Evolutionary conservation across 2,888 invertebrate species (phyloP), one percentile per base, ranked within the genome.

Genomic region (Neoitamus cyanurus): DNA sequence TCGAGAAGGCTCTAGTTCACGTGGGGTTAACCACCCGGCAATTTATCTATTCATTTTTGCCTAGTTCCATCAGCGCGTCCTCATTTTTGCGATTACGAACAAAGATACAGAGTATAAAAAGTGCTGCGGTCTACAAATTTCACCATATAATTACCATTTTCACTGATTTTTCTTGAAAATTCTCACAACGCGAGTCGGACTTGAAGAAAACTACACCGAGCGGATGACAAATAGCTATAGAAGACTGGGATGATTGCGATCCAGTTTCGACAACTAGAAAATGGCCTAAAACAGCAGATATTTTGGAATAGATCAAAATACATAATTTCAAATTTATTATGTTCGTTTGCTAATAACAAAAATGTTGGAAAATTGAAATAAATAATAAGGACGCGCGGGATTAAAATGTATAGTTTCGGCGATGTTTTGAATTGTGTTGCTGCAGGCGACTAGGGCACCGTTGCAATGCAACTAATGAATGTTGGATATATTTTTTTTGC

Each of bases 21-120:
- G 75, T 75, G 75, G 75, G 75, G 75, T 75, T 75, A 75, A 28
- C 42, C 75, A 75, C 15, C 75, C 75, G 75, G 75, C 75, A 20
- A 20, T 15, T 42, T 34, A 20, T 25, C 7, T 42, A 15, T n/a
- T 9, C 58, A 6, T 58, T 58, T 58, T 58, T 0, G 9, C 4
- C 9, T 20, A 58, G 20, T 20, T 15, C 20, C 58, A 20, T 7
- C 1, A 7, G 9, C 9, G 25, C 15, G 9, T 7, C 1, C 20
- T 7, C 3, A 5, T 7, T 3, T 20, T 1, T 9, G 20, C 11
- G 1, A 42, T n/a, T 20, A 7, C 2, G 9, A 15, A 58, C 15
- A 20, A 6, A 9, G 9, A 9, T 25, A 25, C 15, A 58, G 20
- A 9, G 0, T 9, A 25, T n/a, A 58, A 58, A 58, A 9, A 25